Conservation (phyloP, 2,113 vertebrate genomes). For the Bambusicola thoracicus region DNA sequence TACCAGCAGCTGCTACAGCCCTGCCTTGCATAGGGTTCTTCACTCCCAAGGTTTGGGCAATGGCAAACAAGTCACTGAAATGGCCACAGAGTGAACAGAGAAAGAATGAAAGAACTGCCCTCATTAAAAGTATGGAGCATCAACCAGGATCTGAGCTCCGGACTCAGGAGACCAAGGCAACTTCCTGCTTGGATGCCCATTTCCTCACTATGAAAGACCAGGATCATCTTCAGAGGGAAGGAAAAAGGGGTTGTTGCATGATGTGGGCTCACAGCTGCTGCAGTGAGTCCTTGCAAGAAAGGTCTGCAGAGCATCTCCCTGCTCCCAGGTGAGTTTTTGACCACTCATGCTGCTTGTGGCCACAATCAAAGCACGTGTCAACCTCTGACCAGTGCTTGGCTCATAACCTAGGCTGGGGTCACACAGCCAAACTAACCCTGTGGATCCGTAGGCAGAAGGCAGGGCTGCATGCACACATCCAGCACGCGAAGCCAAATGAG, state of each 20-base stretch:
- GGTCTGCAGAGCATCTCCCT: neutral
- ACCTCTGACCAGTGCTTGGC: neutral
- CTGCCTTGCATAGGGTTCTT: too few species aligned
- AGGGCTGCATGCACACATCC: neutral
- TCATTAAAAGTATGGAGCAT: neutral
- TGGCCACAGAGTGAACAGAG: neutral
- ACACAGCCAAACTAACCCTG: rapidly evolving
- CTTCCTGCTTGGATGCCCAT: too few species aligned
- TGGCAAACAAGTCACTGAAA: neutral
- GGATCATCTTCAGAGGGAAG: neutral
- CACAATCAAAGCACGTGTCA: neutral
- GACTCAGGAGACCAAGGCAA: neutral
- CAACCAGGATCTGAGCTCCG: neutral
- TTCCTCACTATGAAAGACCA: neutral
- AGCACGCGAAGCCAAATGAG: neutral
- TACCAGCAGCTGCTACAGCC: neutral
- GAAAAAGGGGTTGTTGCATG: neutral
- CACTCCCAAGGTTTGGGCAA: neutral
- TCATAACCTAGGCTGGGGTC: rapidly evolving
- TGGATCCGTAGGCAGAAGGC: neutral
- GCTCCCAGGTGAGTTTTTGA: neutral
- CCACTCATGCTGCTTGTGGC: too few species aligned
- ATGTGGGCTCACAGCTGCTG: neutral
- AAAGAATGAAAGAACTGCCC: neutral
- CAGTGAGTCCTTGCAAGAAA: neutral